Conservation (phyloP, 2,888 invertebrate genomes). For the Timandra comae region DNA sequence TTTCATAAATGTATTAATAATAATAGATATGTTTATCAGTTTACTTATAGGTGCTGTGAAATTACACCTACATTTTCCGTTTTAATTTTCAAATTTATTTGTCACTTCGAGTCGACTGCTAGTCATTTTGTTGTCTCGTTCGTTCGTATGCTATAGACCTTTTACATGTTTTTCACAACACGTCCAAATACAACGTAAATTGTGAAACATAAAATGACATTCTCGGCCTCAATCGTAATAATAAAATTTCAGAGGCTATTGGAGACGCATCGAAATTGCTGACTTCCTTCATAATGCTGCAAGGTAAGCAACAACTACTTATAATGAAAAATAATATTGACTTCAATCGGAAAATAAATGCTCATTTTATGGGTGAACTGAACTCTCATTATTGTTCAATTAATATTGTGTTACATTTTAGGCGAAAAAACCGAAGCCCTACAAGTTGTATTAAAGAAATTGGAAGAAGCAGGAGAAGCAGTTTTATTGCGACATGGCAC, state of each 20-base stretch:
- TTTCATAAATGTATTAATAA: background rate
- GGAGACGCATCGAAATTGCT: conserved; percentile 34
- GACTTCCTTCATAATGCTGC: conserved; percentile 43
- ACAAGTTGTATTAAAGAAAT: conserved; percentile 36
- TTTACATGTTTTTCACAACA: no score
- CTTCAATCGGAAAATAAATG: no score
- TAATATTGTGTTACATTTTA: conserved; percentile 19
- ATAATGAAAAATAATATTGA: conserved; percentile 6
- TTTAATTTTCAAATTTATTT: conserved; percentile 1
- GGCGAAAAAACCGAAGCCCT: conserved; percentile 51
- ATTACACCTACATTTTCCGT: no score
- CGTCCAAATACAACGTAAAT: no score
- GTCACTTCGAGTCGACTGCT: no score
- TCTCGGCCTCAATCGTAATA: no score
- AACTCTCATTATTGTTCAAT: no score
- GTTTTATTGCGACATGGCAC: conserved; percentile 53
- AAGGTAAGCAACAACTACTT: conserved; percentile 32
- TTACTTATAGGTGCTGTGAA: no score
- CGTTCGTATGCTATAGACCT: no score
- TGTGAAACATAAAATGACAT: no score
- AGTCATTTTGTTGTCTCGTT: no score
- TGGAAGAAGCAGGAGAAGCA: conserved; percentile 38
- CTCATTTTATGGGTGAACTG: no score
- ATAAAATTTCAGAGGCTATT: conserved; percentile 56
- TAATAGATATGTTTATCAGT: background rate